Conservation (phyloP, 2,888 invertebrate genomes). For the Azorinus chamasolen region DNA sequence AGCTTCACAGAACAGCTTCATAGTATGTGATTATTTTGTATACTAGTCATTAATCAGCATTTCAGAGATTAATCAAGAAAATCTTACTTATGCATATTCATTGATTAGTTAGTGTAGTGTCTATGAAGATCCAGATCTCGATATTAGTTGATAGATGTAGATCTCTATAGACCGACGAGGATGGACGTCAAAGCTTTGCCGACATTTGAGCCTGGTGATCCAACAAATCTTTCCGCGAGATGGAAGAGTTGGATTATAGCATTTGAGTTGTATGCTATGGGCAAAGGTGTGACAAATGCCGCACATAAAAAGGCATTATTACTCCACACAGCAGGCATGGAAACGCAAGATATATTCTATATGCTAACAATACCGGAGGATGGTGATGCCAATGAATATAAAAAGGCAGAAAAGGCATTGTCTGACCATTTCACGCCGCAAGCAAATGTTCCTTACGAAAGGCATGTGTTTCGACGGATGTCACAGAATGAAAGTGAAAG, state of each 20-base stretch:
- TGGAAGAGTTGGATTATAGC: constrained; percentile 48
- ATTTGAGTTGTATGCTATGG: constrained; percentile 41
- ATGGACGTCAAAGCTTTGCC: constrained; percentile 3
- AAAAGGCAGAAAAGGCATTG: constrained; percentile 24
- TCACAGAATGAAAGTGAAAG: constrained; percentile 21
- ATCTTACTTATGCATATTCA: too few species aligned
- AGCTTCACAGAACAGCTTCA: too few species aligned
- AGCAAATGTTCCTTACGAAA: constrained; percentile 41
- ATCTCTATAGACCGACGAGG: too few species aligned
- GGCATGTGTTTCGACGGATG: constrained; percentile 39
- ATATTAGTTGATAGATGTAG: too few species aligned
- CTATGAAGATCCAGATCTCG: too few species aligned
- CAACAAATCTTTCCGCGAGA: background rate
- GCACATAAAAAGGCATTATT: constrained; percentile 28
- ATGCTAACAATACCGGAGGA: background rate
- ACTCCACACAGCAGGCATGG: constrained; percentile 53
- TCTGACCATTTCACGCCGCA: constrained; percentile 27
- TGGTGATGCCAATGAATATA: constrained; percentile 18
- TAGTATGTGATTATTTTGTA: too few species aligned
- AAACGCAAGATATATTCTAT: constrained; percentile 40
- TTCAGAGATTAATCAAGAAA: too few species aligned
- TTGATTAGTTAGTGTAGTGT: too few species aligned
- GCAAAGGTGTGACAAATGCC: constrained; percentile 31
- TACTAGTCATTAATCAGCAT: too few species aligned
- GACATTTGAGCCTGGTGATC: background rate